Base-by-base conservation (phyloP, 2,797 vertebrate species). In the Danio albolineatus region DNA sequence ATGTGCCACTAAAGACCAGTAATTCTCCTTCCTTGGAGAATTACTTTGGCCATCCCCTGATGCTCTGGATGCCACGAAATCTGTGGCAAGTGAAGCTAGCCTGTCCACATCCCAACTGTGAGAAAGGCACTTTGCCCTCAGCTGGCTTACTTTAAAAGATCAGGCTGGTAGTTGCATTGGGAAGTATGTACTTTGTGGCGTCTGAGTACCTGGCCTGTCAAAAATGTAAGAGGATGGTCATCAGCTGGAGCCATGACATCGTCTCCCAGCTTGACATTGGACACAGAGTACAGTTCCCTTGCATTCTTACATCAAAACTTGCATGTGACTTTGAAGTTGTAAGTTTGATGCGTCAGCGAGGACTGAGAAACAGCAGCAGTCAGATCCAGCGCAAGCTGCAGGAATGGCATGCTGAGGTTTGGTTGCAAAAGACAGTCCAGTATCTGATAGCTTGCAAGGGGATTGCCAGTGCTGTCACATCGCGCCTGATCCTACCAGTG, bases 171-270 rank as follows among this genome's bases (percentile, higher is more conserved):
- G 6, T 66, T 44, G 51, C n/a, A 21, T 21, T n/a, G n/a, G 56
- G 10, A 14, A 49, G 19, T 17, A 49, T 2, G 4, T 57, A 38
- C 4, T 66, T 65, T 43, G 14, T 66, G 14, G 19, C 60, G 16
- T 54, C 49, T 7, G 53, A 51, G n/a, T 76, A 69, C n/a, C 73
- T 75, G 36, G 21, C 21, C 21, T 75, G 41, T 44, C 46, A 28
- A 41, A 66, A 28, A 19, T 81, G 73, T 38, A 59, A 80, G 59
- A 61, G 60, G 10, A 60, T 67, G 38, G 79, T 84, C 60, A 81
- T 77, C 66, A 81, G 82, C 67, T 84, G 82, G 78, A 77, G 57
- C 60, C n/a, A 66, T 16, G 54, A 14, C 13, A 67, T 80, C 10
- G 4, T 77, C 21, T 41, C 21, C 4, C 73, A 74, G 39, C 61